Evolutionary conservation across 2,797 vertebrate species (phyloP), one percentile per base, ranked within the genome.

Genomic region (Poeciliopsis presidionis): DNA sequence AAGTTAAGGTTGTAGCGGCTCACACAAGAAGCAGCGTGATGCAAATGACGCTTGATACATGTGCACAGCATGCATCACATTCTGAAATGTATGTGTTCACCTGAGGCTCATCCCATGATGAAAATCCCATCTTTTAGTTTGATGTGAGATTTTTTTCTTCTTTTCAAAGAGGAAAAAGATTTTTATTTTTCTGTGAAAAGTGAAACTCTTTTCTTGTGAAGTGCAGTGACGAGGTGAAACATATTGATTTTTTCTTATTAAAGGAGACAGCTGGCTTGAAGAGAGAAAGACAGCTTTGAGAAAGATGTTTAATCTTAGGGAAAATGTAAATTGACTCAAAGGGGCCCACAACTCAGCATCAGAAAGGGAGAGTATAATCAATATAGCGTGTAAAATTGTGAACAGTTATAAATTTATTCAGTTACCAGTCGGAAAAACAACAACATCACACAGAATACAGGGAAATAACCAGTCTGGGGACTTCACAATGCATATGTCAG

Each of bases 1-100:
- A 30, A 25, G 80, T 61, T 39, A 45, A 65, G 45, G 76, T 41
- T 20, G 16, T 55, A 57, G 53, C 7, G 0, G 55, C 74, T 77
- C 89, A 84, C 81, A 77, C 65, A 79, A 89, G 74, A 80, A 30
- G 73, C 76, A 90, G 82, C 47, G 57, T 87, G 89, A 91, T 73
- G 77, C 86, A 79, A 82, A 78, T 2, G 5, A 59, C 33, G 49
- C 43, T 80, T 76, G 70, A 76, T 79, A 81, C n/a, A 73, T 75
- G 74, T 80, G 73, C 30, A 65, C 67, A 69, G 20, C 41, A 7
- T 36, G 78, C 49, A 28, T 65, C 76, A 47, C 72, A 72, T 57
- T n/a, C 43, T 47, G 57, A 73, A 53, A 77, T 75, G 1, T 30
- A 70, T 74, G 74, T 70, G 72, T 69, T 90, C 79, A 86, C 84